These are phyloP conservation scores for Drosophila aff. DNA, from an alignment of 1,140 invertebrate species.

Conservation along the genomic window DNA sequence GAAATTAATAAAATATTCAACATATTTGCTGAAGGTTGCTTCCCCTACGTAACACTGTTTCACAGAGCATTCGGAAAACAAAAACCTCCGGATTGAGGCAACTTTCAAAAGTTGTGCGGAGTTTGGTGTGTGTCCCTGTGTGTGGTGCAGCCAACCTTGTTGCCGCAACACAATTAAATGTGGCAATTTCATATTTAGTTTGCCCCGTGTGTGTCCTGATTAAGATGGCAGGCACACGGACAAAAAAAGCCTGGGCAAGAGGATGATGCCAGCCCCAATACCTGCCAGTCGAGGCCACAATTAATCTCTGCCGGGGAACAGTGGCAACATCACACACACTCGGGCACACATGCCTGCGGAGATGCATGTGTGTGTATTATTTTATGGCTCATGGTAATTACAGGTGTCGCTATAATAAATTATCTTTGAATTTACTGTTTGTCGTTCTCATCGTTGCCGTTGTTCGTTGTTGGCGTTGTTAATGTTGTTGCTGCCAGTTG, in stretches of 20 bases:
- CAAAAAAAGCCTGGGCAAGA: neutral
- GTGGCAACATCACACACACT: constrained; percentile 12
- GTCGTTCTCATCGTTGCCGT: constrained; percentile 66
- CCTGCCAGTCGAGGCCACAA: constrained; percentile 44
- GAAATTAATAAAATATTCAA: neutral
- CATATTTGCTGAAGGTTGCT: no score
- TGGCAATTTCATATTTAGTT: constrained; percentile 72
- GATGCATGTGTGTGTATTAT: constrained; percentile 61
- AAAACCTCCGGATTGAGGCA: constrained; percentile 6
- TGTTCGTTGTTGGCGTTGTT: constrained; percentile 25
- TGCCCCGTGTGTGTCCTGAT: constrained; percentile 36
- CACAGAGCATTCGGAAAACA: neutral
- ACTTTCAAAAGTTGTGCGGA: constrained; percentile 9
- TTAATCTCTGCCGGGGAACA: constrained; percentile 40
- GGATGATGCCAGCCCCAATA: constrained; percentile 24
- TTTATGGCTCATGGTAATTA: constrained; percentile 82
- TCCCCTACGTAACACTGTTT: neutral
- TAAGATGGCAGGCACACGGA: constrained; percentile 40
- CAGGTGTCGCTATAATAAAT: constrained; percentile 83
- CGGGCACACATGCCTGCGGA: constrained; percentile 13
- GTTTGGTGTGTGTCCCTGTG: neutral
- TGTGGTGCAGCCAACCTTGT: constrained; percentile 35
- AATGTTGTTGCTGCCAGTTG: constrained; percentile 32
- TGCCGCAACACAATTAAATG: constrained; percentile 70
- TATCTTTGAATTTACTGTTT: constrained; percentile 84